Evolutionary conservation across 2,797 vertebrate genomes (phyloP).

Genomic region (Sparidentex hasta): DNA sequence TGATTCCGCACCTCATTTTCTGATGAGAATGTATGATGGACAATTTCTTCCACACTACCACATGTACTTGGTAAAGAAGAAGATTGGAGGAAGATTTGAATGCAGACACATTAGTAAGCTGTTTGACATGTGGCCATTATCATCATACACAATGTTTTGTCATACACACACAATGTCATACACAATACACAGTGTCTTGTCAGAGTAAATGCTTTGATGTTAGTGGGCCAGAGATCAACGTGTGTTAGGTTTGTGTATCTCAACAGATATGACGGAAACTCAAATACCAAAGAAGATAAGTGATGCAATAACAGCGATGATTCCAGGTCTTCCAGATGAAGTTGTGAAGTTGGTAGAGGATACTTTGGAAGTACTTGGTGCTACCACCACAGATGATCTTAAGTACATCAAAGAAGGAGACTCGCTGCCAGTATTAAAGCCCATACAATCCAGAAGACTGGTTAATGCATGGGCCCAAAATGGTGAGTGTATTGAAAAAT

Average conservation of each 20-base stretch:
- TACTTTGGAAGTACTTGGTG: slow-evolving; percentile 22
- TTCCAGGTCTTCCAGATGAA: slow-evolving; percentile 5
- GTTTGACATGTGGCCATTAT: slow-evolving; percentile 36
- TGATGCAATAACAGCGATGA: not conserved
- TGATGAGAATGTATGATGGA: slow-evolving; percentile 38
- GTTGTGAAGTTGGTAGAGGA: slow-evolving; percentile 22
- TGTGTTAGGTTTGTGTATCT: not conserved
- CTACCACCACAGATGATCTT: slow-evolving; percentile 21
- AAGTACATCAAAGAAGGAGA: slow-evolving; percentile 24
- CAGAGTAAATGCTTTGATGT: not conserved
- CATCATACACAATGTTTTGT: slow-evolving; percentile 8
- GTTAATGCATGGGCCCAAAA: slow-evolving; percentile 40
- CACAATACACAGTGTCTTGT: slow-evolving; percentile 28
- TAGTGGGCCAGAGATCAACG: not conserved
- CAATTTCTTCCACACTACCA: slow-evolving; percentile 50
- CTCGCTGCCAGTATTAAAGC: slow-evolving; percentile 24
- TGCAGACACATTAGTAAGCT: slow-evolving; percentile 29
- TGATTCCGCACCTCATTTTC: slow-evolving; percentile 53
- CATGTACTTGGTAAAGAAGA: slow-evolving; percentile 38
- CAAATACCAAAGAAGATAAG: not conserved
- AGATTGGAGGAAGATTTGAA: slow-evolving; percentile 31
- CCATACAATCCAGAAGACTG: slow-evolving; percentile 26
- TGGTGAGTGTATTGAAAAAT: slow-evolving; percentile 4
- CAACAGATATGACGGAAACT: slow-evolving; percentile 33
- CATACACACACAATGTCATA: too few species aligned